Evolutionary conservation across 2,888 invertebrate genomes (phyloP).

Genomic region (Smittia sp.): DNA sequence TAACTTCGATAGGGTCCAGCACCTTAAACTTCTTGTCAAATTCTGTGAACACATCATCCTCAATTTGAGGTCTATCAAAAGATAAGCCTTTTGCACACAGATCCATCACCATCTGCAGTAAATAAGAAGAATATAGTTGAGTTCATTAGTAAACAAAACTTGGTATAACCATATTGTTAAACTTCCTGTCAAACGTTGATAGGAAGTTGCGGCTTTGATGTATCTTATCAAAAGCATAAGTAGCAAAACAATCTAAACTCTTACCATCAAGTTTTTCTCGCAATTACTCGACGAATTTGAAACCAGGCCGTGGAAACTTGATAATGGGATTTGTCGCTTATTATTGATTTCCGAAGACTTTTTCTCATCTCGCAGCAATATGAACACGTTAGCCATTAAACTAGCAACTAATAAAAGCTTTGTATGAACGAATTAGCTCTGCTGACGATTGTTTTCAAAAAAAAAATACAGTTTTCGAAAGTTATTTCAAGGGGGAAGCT

Average conservation of each 20-base stretch:
- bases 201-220: too few relatives aligned
- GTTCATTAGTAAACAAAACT: background rate
- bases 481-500: too few relatives aligned
- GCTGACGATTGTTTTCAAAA: too few relatives aligned
- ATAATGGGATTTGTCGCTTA: conserved; percentile 27
- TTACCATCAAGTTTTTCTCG: conserved; percentile 32
- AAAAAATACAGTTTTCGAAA: too few relatives aligned
- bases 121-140: background rate
- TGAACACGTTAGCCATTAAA: conserved; percentile 32
- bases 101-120: conserved; percentile 86
- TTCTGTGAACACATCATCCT: conserved; percentile 79
- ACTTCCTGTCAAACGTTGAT: too few relatives aligned
- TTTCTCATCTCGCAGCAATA: conserved; percentile 27
- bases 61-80: conserved; percentile 75
- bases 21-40: conserved; percentile 76
- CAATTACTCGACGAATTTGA: conserved; percentile 2
- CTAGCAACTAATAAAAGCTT: too few relatives aligned
- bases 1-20: conserved; percentile 73
- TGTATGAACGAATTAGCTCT: too few relatives aligned
- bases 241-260: background rate
- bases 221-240: background rate
- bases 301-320: conserved; percentile 5
- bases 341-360: conserved; percentile 28
- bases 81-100: conserved; percentile 80
- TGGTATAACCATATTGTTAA: background rate